Conservation (phyloP, 1,140 invertebrate genomes). For the Pogonomyrmex barbatus region DNA sequence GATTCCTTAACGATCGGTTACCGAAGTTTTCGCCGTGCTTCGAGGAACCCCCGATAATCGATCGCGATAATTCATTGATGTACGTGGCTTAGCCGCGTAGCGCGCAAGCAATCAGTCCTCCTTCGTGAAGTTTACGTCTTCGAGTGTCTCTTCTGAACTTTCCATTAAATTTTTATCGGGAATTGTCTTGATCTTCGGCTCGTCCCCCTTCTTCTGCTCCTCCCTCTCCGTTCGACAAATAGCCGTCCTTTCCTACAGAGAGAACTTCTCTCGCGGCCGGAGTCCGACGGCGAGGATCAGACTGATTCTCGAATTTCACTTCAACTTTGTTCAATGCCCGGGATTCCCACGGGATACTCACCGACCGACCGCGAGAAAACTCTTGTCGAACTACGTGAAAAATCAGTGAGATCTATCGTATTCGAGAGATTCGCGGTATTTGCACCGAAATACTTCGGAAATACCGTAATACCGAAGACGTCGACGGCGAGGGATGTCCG, state of each 20-base stretch:
- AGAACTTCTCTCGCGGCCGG: slow-evolving; percentile 49
- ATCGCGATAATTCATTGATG: slow-evolving; percentile 70
- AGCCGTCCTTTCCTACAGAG: neutral
- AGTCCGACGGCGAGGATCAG: slow-evolving; percentile 62
- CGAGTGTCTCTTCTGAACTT: slow-evolving; percentile 44
- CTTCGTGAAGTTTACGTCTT: slow-evolving; percentile 29
- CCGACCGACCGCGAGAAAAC: neutral
- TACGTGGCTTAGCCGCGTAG: slow-evolving; percentile 66
- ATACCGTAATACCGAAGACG: neutral
- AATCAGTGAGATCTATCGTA: slow-evolving; percentile 48
- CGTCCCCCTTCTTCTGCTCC: neutral
- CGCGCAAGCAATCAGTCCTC: slow-evolving; percentile 63
- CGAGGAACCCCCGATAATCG: slow-evolving; percentile 31
- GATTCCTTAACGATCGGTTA: slow-evolving; percentile 5
- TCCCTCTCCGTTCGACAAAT: neutral
- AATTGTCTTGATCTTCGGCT: slow-evolving; percentile 74
- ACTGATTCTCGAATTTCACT: slow-evolving; percentile 68
- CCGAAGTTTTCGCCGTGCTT: neutral
- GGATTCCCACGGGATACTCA: slow-evolving; percentile 71
- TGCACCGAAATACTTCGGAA: neutral
- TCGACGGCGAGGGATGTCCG: neutral
- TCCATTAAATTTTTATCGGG: slow-evolving; percentile 78
- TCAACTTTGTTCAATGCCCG: slow-evolving; percentile 57
- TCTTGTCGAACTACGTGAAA: slow-evolving; percentile 47
- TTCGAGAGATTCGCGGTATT: neutral